Conservation (phyloP, 1,140 invertebrate species). For the Hyles vespertilio region DNA sequence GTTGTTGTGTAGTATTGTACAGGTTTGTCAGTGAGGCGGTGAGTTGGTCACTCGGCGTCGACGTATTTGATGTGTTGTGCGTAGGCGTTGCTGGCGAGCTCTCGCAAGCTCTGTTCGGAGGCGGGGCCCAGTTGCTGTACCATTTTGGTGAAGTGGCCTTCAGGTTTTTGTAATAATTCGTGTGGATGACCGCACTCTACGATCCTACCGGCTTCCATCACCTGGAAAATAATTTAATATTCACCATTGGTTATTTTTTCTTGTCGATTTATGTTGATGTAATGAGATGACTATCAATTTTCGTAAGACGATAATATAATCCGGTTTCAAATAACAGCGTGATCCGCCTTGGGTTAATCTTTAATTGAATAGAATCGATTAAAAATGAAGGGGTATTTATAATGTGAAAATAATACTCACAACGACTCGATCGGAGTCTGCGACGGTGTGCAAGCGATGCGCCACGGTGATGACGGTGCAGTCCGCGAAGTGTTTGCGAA, state of each 20-base stretch:
- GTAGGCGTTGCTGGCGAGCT: slow-evolving; percentile 60
- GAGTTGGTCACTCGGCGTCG: slow-evolving; percentile 37
- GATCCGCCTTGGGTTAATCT: too few species aligned
- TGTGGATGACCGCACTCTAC: slow-evolving; percentile 85
- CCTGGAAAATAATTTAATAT: slow-evolving; percentile 37
- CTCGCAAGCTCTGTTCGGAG: slow-evolving; percentile 64
- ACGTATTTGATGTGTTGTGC: slow-evolving; percentile 68
- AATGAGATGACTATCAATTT: too few species aligned
- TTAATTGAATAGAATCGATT: too few species aligned
- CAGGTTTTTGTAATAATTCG: slow-evolving; percentile 78
- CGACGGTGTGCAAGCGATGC: slow-evolving; percentile 86
- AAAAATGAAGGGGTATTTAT: not conserved
- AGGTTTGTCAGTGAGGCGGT: too few species aligned
- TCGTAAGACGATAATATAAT: too few species aligned
- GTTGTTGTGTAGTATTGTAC: too few species aligned
- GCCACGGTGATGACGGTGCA: slow-evolving; percentile 90
- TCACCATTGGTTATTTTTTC: not conserved
- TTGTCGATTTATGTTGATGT: too few species aligned
- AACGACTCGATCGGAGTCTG: slow-evolving; percentile 83
- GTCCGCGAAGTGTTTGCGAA: slow-evolving; percentile 78
- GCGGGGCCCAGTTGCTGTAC: slow-evolving; percentile 63
- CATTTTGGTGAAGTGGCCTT: slow-evolving; percentile 77
- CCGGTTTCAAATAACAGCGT: too few species aligned
- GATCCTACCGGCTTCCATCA: slow-evolving; percentile 80
- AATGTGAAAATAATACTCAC: slow-evolving; percentile 67